Conservation (phyloP, 2,888 invertebrate genomes). For the Dryobotodes eremita region DNA sequence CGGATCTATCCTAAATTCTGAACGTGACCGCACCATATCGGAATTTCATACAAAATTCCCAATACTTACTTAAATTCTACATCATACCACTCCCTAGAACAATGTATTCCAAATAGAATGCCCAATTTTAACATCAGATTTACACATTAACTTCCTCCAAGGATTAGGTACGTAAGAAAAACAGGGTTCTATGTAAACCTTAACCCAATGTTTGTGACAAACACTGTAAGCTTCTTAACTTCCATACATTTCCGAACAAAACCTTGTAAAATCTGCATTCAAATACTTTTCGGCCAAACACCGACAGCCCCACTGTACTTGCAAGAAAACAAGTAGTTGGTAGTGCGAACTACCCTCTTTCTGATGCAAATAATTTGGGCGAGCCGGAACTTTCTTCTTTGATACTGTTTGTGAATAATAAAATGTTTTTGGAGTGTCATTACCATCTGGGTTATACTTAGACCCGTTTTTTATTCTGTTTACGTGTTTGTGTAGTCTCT, state of each 20-base stretch:
- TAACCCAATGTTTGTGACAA: conserved; percentile 36
- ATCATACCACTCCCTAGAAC: neutral
- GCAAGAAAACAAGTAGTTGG: conserved; percentile 76
- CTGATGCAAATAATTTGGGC: conserved; percentile 84
- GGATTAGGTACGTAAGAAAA: conserved; percentile 18
- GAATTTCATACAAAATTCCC: conserved; percentile 28
- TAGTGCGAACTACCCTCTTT: conserved; percentile 75
- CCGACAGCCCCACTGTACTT: conserved; percentile 67
- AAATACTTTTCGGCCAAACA: conserved; percentile 73
- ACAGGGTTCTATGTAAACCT: conserved; percentile 33
- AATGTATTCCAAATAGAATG: conserved; percentile 2
- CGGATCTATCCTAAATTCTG: conserved; percentile 34
- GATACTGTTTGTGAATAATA: conserved; percentile 80
- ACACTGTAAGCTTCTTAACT: conserved; percentile 51
- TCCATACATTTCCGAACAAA: conserved; percentile 60
- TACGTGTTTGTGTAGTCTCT: conserved; percentile 43
- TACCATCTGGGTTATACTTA: conserved; percentile 62
- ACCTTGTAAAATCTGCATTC: conserved; percentile 76
- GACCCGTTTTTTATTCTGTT: conserved; percentile 55
- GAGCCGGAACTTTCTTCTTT: conserved; percentile 76
- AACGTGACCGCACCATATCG: conserved; percentile 28
- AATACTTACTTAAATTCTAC: neutral
- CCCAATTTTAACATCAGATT: neutral
- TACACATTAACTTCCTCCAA: neutral
- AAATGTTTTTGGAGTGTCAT: conserved; percentile 76